phyloP scores from a whole-genome alignment of 2,888 invertebrate genomes.

The Shargacucullia verbasci region DNA sequence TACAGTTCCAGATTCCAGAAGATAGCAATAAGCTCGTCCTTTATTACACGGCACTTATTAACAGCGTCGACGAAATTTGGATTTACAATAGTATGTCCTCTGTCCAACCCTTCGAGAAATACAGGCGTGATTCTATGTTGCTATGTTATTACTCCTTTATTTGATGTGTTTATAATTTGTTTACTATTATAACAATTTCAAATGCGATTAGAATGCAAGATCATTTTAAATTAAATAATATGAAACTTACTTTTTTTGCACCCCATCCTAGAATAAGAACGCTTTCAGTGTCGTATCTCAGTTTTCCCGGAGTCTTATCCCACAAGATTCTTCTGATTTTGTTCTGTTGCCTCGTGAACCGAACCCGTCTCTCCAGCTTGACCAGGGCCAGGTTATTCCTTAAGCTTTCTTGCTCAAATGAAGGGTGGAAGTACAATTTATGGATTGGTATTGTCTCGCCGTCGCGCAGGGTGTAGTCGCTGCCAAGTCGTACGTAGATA shows the following conservation, averaged over 20 bases:
- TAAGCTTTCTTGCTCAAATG: conserved; percentile 56
- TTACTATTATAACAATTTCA: too few species aligned
- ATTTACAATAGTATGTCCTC: too few species aligned
- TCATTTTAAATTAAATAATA: too few species aligned
- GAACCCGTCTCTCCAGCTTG: conserved; percentile 43
- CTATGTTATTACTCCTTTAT: too few species aligned
- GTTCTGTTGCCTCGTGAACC: conserved; percentile 39
- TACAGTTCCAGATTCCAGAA: too few species aligned
- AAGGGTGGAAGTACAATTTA: conserved; percentile 62
- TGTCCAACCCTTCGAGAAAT: too few species aligned
- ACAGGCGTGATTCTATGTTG: too few species aligned
- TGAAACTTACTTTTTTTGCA: conserved; percentile 54
- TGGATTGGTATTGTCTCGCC: conserved; percentile 59
- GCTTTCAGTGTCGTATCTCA: conserved; percentile 27
- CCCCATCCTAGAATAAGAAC: conserved; percentile 71
- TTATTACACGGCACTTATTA: too few species aligned
- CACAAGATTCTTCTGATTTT: conserved; percentile 61
- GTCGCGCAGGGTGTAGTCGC: conserved; percentile 51
- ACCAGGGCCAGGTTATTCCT: conserved; percentile 66
- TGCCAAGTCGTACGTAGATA: conserved; percentile 62
- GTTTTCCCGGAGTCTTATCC: conserved; percentile 37
- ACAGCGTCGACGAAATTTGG: too few species aligned
- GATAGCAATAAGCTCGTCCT: too few species aligned
- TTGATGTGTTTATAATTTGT: too few species aligned
- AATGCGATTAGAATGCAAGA: too few species aligned